Conservation (phyloP, 2,888 invertebrate genomes). For the Pachycephus smyrnensis region DNA sequence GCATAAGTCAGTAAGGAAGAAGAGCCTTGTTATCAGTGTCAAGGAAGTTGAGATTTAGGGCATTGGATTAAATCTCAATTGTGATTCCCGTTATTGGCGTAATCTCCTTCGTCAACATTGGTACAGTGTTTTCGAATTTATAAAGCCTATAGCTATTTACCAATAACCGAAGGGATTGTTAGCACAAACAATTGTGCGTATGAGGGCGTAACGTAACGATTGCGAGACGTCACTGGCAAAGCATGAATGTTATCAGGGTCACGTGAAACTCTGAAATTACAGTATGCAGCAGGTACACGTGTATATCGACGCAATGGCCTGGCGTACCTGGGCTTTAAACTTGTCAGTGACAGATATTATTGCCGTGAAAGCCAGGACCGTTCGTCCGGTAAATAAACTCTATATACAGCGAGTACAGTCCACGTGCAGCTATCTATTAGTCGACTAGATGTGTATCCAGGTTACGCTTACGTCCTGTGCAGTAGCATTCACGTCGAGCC, state of each 20-base stretch:
- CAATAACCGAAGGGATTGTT: neutral
- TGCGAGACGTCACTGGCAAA: conserved; percentile 45
- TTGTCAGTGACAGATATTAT: conserved; percentile 19
- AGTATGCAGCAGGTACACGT: conserved; percentile 11
- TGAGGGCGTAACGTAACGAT: conserved; percentile 23
- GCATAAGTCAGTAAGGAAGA: neutral
- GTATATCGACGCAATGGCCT: neutral
- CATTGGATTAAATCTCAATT: neutral
- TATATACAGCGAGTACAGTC: neutral
- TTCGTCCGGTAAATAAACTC: conserved; percentile 9
- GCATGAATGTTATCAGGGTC: conserved; percentile 38
- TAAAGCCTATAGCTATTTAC: neutral
- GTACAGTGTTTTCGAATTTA: neutral
- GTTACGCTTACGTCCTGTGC: neutral
- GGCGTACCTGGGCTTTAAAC: conserved; percentile 11
- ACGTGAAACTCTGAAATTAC: conserved; percentile 38
- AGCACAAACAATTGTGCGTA: conserved; percentile 19
- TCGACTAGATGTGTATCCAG: neutral
- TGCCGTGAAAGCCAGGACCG: neutral
- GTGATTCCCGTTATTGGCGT: neutral
- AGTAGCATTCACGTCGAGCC: neutral
- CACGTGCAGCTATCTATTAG: conserved; percentile 8
- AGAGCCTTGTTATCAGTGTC: neutral
- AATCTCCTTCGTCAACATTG: neutral
- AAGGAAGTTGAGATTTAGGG: neutral